A percentile compares a stretch with the other conserved stretches of the same genome.
Evolutionary conservation across 2,797 vertebrate species (phyloP).

Genomic region (Meda fulgida): DNA sequence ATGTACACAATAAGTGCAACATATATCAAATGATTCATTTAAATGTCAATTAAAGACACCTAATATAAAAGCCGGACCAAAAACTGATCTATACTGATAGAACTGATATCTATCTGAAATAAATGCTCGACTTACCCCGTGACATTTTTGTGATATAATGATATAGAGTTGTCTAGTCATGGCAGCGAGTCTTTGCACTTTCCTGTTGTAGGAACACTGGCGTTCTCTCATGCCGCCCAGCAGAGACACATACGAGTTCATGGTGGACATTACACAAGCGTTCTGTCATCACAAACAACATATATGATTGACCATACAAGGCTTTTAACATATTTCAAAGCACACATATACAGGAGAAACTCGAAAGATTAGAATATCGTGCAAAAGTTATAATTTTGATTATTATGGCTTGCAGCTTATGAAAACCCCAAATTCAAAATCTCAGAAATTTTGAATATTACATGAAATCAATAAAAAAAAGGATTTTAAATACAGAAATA

Average conservation of each 20-base stretch:
- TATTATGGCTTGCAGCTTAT: too few relatives aligned
- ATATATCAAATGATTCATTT: background rate
- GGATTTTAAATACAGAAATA: too few relatives aligned
- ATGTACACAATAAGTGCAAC: background rate
- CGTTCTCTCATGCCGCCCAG: conserved; percentile 63
- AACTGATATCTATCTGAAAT: background rate
- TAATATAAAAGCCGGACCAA: background rate
- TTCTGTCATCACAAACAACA: conserved; percentile 63
- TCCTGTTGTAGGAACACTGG: conserved; percentile 66
- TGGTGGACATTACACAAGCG: conserved; percentile 70
- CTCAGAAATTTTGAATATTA: too few relatives aligned
- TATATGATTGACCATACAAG: background rate
- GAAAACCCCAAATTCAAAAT: too few relatives aligned
- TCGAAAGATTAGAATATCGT: too few relatives aligned
- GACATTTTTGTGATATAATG: conserved; percentile 69
- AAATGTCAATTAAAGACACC: background rate
- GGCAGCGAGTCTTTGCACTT: conserved; percentile 56
- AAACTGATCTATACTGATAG: background rate
- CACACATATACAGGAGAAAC: background rate
- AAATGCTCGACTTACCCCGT: conserved; percentile 65
- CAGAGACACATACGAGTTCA: conserved; percentile 64
- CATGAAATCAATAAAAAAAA: too few relatives aligned
- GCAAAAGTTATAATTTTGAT: too few relatives aligned
- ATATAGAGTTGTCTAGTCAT: conserved; percentile 68
- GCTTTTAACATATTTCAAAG: background rate